Evolutionary conservation across 2,797 vertebrate genomes (phyloP).

Genomic region (Tinamus major): DNA sequence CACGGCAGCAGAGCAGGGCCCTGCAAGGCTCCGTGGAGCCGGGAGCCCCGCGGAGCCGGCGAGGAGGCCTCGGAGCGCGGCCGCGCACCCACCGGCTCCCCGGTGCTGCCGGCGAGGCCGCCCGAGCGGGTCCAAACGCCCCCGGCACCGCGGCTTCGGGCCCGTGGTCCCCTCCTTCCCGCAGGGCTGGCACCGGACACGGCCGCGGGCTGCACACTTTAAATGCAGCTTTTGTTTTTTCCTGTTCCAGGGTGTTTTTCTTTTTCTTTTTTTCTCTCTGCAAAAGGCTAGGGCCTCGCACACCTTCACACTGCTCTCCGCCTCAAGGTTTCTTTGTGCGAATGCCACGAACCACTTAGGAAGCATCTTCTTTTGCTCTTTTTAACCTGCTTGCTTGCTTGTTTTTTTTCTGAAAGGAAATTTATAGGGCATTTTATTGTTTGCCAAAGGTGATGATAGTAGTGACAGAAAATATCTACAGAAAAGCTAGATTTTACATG

Average conservation of each 20-base stretch:
- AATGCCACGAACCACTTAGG: neutral
- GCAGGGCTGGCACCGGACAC: neutral
- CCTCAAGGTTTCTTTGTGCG: neutral
- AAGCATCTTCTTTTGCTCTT: neutral
- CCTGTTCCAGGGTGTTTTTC: neutral
- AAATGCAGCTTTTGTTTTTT: constrained; percentile 71
- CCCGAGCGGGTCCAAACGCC: neutral
- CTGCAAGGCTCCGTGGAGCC: constrained; percentile 17
- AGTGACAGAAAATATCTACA: constrained; percentile 31
- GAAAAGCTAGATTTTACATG: constrained; percentile 35
- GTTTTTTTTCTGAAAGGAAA: neutral
- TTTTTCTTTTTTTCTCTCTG: neutral
- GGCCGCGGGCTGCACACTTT: constrained; percentile 19
- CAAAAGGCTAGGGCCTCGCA: neutral
- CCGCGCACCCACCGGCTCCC: neutral
- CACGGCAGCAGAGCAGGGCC: constrained; percentile 41
- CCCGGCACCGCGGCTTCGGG: neutral
- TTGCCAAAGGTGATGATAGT: neutral
- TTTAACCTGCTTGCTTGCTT: neutral
- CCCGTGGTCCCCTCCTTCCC: constrained; percentile 18
- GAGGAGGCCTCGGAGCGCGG: neutral
- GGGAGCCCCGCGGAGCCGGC: neutral
- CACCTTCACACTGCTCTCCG: neutral
- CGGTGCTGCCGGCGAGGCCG: neutral
- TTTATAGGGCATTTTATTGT: neutral